Conservation (phyloP, 2,797 vertebrate genomes). For the Leuciscus waleckii region DNA sequence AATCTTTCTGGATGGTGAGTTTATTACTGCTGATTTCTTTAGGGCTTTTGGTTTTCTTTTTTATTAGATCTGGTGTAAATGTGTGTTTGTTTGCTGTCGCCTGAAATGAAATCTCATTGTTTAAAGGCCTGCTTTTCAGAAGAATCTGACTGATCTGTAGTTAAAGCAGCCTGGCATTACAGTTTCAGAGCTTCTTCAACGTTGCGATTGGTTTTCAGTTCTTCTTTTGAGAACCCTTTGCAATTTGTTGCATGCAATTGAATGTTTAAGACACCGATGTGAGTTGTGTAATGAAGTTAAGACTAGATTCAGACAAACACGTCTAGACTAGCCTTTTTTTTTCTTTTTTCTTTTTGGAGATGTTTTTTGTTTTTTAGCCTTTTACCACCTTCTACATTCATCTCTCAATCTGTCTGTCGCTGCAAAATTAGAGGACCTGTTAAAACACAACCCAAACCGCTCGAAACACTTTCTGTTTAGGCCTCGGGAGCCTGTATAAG, state of each 20-base stretch:
- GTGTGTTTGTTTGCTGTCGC: background rate
- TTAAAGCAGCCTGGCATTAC: background rate
- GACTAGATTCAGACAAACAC: background rate
- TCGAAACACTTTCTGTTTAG: background rate
- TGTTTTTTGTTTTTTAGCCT: background rate
- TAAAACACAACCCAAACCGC: conserved; percentile 6
- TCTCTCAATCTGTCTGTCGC: background rate
- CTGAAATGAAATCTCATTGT: background rate
- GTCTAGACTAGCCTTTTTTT: background rate
- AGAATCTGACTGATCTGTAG: background rate
- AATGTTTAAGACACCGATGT: background rate
- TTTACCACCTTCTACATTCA: background rate
- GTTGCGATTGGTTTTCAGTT: too few relatives aligned
- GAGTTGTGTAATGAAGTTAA: background rate
- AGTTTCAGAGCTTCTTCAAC: background rate
- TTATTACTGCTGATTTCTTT: background rate
- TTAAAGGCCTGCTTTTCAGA: background rate
- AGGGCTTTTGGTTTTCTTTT: background rate
- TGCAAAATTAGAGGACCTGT: background rate
- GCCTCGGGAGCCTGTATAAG: background rate
- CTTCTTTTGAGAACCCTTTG: background rate
- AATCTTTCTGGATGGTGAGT: background rate
- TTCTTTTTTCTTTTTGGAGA: too few relatives aligned
- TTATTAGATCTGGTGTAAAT: background rate
- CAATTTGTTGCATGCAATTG: background rate